Evolutionary conservation across 2,888 invertebrate genomes (phyloP), one percentile per base, ranked within the genome.

Genomic region (Caenorhabditis panamensis): DNA sequence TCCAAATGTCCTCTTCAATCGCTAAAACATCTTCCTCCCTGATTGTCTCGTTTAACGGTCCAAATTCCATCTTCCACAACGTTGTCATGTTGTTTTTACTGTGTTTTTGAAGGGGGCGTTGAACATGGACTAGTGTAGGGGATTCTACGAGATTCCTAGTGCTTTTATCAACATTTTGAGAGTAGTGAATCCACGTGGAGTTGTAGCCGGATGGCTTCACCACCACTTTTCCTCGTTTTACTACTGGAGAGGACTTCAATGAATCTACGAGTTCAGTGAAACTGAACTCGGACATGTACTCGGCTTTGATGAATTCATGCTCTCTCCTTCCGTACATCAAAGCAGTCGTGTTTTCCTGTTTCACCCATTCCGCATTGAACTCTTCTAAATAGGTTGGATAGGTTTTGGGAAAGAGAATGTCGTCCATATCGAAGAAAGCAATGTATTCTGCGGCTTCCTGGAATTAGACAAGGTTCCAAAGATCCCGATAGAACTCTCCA

Each of bases 391-490:
- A 84, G 4, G 69, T 81, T 8, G 73, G 28, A 36, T 67, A 62
- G 18, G 22, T 62, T 1, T 75, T 78, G 0, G 84, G 84, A 31
- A 84, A 79, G 8, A 84, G 36, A 31, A 84, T 80, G 54, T 84
- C 84, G 47, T 84, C 84, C 75, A 84, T 69, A 51, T 84, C 84
- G 47, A 84, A 76, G 31, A 84, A 84, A 22, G 82, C 79, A 66
- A 79, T 77, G 36, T 37, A 80, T 41, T 41, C 37, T 4, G 58
- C 67, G 18, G 67, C 56, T 24, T 58, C 49, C 22, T 53, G 37
- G 22, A n/a, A 31, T 6, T 31, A 31, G 6, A 36, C 5, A 36
- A 8, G 36, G 6, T 36, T 11, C 36, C 5, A 36, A 36, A 8
- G 69, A 76, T 44, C 64, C 76, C 2, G 69, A 80, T 51, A 59